Evolutionary conservation across 2,888 invertebrate species (phyloP).

Genomic region (Lithophane ornitopus): DNA sequence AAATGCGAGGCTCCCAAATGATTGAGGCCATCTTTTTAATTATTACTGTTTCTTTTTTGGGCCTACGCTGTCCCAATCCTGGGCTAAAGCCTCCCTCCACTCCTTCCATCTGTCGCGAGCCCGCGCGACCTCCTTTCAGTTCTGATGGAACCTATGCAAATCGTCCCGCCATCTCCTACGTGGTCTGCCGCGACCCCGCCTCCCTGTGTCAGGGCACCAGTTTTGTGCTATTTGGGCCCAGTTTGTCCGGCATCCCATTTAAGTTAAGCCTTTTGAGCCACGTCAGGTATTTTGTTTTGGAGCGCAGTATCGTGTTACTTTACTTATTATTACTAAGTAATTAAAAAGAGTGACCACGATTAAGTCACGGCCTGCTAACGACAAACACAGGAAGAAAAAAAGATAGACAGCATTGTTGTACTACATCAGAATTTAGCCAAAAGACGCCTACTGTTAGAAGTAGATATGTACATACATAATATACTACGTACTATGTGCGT

Average conservation of each 20-base stretch:
- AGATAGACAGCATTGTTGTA: neutral
- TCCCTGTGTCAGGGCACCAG: neutral
- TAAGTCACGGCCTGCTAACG: neutral
- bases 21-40: too few relatives aligned
- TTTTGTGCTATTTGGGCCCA: too few relatives aligned
- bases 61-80: accelerated
- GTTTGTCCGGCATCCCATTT: neutral
- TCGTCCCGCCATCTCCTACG: neutral
- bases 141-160: neutral
- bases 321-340: neutral
- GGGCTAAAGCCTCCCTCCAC: too few relatives aligned
- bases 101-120: neutral
- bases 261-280: too few relatives aligned
- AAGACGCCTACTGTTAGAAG: neutral
- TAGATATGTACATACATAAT: neutral
- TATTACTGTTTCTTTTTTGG: neutral
- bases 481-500: neutral
- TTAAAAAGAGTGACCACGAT: neutral
- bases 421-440: neutral
- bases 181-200: too few relatives aligned
- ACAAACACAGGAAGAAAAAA: neutral
- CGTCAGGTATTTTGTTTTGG: too few relatives aligned
- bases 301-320: too few relatives aligned
- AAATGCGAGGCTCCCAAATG: neutral
- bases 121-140: neutral